A percentile compares a stretch with the other conserved stretches of the same genome.
Conservation (phyloP, 2,888 invertebrate species). For the Muschampia plurimacula region DNA sequence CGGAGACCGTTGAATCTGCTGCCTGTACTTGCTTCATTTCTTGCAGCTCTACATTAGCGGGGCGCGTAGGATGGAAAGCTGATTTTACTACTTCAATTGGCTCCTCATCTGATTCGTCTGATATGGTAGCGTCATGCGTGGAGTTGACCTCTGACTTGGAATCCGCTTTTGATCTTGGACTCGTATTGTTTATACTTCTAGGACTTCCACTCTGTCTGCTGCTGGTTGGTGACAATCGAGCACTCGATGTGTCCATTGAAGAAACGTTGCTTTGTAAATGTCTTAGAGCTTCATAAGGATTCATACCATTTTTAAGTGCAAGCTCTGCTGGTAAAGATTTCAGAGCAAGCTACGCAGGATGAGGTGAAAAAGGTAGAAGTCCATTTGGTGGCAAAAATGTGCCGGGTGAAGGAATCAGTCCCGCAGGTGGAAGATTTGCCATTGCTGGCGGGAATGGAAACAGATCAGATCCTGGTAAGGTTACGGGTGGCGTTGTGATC, state of each 20-base stretch:
- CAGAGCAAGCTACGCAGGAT: constrained; percentile 80
- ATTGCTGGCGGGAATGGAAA: constrained; percentile 79
- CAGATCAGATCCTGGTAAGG: constrained; percentile 74
- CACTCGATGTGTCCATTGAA: constrained; percentile 78
- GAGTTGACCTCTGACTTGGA: constrained; percentile 87
- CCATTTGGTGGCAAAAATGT: constrained; percentile 84
- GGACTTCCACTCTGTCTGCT: constrained; percentile 85
- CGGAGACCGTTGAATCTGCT: constrained; percentile 86
- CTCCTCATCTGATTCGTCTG: constrained; percentile 89
- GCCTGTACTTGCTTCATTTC: constrained; percentile 84
- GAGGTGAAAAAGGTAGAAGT: constrained; percentile 82
- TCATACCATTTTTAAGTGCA: constrained; percentile 83
- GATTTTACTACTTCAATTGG: constrained; percentile 91
- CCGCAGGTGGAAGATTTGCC: constrained; percentile 74
- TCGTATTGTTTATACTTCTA: constrained; percentile 70
- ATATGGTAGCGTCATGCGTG: constrained; percentile 86
- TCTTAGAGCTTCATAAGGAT: constrained; percentile 85
- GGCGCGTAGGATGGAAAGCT: constrained; percentile 89
- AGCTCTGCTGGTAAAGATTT: constrained; percentile 79
- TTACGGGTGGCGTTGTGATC: constrained; percentile 68
- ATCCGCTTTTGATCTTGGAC: constrained; percentile 82
- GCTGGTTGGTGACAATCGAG: constrained; percentile 83
- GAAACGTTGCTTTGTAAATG: constrained; percentile 78
- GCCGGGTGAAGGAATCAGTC: constrained; percentile 85
- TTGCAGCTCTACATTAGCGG: constrained; percentile 85